These are phyloP conservation scores for Thamnophis sirtalis DNA, from an alignment of 2,113 vertebrate genomes.

Conservation along the genomic window DNA sequence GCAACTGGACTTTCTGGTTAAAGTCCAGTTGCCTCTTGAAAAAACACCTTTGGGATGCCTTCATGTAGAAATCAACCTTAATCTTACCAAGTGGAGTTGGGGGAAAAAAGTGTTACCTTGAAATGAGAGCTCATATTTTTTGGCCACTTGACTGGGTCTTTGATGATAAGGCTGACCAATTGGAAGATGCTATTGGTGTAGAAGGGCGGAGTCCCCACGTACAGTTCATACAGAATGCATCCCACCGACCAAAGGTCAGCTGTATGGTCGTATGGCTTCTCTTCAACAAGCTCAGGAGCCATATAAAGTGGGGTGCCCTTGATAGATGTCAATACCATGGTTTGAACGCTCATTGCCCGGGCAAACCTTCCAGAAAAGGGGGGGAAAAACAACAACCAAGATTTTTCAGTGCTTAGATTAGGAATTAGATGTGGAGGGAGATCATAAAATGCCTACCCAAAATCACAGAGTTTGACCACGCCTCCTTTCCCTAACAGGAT, in stretches of 20 bases:
- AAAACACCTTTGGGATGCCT: background rate
- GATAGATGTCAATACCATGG: slow-evolving; percentile 93
- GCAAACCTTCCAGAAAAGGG: slow-evolving; percentile 75
- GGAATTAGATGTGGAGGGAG: fast-evolving
- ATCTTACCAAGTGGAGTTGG: background rate
- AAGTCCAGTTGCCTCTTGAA: too few relatives aligned
- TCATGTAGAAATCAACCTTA: background rate
- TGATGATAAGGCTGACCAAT: slow-evolving; percentile 87
- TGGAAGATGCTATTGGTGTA: slow-evolving; percentile 94
- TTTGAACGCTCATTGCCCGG: slow-evolving; percentile 91
- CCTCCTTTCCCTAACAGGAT: slow-evolving; percentile 90
- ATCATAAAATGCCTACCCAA: slow-evolving; percentile 74
- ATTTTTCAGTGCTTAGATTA: background rate
- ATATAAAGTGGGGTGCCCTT: slow-evolving; percentile 97
- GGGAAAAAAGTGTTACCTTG: slow-evolving; percentile 69
- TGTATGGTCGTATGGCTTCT: slow-evolving; percentile 90
- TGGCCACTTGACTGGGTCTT: slow-evolving; percentile 87
- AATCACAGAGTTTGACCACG: slow-evolving; percentile 93
- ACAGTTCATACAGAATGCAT: slow-evolving; percentile 94
- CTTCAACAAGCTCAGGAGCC: slow-evolving; percentile 93
- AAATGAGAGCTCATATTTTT: slow-evolving; percentile 78
- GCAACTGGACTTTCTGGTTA: too few relatives aligned
- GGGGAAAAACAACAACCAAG: background rate
- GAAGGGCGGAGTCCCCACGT: slow-evolving; percentile 91
- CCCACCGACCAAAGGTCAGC: slow-evolving; percentile 95